Conservation (phyloP, 2,797 vertebrate genomes). For the Tauraco hartlaubi region DNA sequence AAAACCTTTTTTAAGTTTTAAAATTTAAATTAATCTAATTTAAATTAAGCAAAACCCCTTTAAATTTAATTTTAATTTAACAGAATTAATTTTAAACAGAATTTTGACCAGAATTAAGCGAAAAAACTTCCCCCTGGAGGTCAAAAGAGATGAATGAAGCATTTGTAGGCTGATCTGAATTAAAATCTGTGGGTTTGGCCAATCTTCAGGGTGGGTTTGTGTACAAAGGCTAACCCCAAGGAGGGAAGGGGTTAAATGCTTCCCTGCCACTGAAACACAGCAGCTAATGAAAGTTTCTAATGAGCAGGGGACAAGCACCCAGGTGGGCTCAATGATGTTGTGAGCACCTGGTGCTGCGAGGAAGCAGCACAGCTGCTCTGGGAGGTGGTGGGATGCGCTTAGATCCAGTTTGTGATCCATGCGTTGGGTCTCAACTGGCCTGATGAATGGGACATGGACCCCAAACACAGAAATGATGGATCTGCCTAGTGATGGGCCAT, state of each 20-base stretch:
- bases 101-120: background rate
- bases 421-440: background rate
- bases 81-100: too few relatives aligned
- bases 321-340: background rate
- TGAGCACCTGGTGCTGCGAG: background rate
- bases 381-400: background rate
- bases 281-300: background rate
- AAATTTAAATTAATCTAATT: too few relatives aligned
- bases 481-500: too few relatives aligned
- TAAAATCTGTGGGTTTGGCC: background rate
- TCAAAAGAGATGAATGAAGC: background rate
- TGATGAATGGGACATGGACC: background rate
- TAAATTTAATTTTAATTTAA: too few relatives aligned
- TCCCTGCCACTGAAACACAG: background rate
- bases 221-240: background rate
- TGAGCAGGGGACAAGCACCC: background rate
- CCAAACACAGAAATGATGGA: background rate
- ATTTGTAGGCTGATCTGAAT: background rate
- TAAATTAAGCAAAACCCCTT: too few relatives aligned
- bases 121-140: rapidly evolving
- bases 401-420: background rate
- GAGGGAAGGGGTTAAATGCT: background rate
- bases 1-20: too few relatives aligned
- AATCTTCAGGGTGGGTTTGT: background rate
- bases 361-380: background rate